Conservation (phyloP, 2,797 vertebrate genomes). For the Takifugu ocellatus region DNA sequence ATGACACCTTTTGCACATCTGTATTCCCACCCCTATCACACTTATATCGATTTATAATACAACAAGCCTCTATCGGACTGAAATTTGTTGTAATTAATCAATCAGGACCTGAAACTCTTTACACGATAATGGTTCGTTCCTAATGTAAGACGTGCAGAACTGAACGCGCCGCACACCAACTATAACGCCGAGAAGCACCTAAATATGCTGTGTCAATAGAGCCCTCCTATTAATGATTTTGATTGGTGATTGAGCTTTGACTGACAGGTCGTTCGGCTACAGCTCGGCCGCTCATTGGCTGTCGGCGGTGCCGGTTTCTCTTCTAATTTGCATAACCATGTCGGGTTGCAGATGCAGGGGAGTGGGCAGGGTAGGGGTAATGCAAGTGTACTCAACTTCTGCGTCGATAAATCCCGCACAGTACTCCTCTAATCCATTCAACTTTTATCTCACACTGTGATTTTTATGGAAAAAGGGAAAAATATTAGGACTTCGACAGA, state of each 20-base stretch:
- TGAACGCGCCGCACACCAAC: conserved; percentile 92
- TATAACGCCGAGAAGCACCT: conserved; percentile 62
- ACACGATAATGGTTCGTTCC: conserved; percentile 81
- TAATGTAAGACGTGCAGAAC: conserved; percentile 94
- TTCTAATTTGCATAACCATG: conserved; percentile 78
- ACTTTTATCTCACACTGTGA: conserved; percentile 56
- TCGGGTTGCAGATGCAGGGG: conserved; percentile 78
- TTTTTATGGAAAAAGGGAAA: conserved; percentile 34
- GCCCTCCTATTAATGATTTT: conserved; percentile 11
- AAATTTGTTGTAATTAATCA: neutral
- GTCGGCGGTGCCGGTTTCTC: neutral
- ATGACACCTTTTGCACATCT: neutral
- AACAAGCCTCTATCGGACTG: neutral
- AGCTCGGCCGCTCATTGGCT: conserved; percentile 60
- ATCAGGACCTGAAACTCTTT: conserved; percentile 24
- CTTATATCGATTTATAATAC: too few relatives aligned
- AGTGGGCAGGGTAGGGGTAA: conserved; percentile 75
- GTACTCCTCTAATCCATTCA: conserved; percentile 57
- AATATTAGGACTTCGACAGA: neutral
- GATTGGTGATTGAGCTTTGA: conserved; percentile 52
- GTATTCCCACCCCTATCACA: neutral
- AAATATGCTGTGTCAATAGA: neutral
- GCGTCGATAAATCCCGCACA: conserved; percentile 48
- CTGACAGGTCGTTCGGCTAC: conserved; percentile 16
- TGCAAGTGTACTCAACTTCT: conserved; percentile 79